A percentile compares a stretch with the other conserved stretches of the same genome.
Conservation (phyloP, 2,888 invertebrate species). For the Deladenus siricidicola region DNA sequence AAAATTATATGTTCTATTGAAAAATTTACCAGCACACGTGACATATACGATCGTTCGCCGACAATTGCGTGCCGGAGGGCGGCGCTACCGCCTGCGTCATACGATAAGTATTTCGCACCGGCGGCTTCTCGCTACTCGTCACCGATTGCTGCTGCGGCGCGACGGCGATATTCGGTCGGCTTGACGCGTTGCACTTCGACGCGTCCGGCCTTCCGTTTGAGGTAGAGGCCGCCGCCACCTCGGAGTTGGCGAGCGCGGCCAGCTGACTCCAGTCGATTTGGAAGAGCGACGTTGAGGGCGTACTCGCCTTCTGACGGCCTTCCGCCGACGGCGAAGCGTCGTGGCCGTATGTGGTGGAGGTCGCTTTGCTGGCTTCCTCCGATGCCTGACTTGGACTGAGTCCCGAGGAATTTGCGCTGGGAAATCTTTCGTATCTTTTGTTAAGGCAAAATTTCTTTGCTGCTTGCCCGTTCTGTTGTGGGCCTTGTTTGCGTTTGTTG, state of each 20-base stretch:
- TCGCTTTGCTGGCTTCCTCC: too few species aligned
- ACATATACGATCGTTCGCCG: slow-evolving; percentile 31
- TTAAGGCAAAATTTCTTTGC: too few species aligned
- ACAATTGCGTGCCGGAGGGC: background rate
- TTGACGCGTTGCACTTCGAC: background rate
- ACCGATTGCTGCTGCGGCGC: background rate
- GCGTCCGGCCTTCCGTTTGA: background rate
- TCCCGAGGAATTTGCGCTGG: too few species aligned
- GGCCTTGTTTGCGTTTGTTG: too few species aligned
- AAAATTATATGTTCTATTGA: background rate
- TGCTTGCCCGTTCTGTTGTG: too few species aligned
- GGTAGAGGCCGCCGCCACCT: background rate
- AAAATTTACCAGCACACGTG: slow-evolving; percentile 35
- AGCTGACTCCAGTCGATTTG: background rate
- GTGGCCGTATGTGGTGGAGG: too few species aligned
- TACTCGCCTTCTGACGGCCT: too few species aligned
- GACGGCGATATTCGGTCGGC: background rate
- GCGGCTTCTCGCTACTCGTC: background rate
- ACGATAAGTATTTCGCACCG: background rate
- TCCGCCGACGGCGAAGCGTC: background rate
- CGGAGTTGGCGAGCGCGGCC: background rate
- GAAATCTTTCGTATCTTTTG: too few species aligned
- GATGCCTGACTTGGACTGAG: too few species aligned
- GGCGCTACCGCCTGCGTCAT: background rate
- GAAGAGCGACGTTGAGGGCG: too few species aligned